phyloP scores from a whole-genome alignment of 2,113 vertebrate species.

The Dasyornis broadbenti region DNA sequence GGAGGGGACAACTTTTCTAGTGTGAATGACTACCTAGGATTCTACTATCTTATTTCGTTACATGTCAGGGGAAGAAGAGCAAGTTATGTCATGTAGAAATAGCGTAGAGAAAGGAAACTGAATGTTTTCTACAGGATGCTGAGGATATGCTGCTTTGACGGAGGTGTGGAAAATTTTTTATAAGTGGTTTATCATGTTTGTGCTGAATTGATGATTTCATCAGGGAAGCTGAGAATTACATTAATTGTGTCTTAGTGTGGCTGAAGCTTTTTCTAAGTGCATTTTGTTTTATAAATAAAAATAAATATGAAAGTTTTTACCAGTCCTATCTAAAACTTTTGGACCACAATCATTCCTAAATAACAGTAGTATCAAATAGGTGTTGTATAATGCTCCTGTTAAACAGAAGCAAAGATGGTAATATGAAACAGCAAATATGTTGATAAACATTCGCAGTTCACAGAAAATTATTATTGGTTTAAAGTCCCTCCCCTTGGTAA shows the following conservation, averaged over 20 bases:
- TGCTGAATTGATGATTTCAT: not conserved
- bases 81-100: not conserved
- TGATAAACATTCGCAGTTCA: not conserved
- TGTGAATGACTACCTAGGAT: not conserved
- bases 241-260: not conserved
- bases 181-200: not conserved
- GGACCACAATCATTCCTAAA: not conserved
- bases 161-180: not conserved
- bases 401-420: not conserved
- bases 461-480: not conserved
- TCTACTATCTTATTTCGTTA: not conserved
- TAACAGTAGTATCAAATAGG: not conserved
- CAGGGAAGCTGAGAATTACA: not conserved
- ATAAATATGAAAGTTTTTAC: not conserved
- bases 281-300: not conserved
- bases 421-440: not conserved
- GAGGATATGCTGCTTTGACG: not conserved
- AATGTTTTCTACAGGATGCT: not conserved
- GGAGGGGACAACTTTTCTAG: not conserved
- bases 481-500: not conserved
- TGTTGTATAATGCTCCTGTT: not conserved
- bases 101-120: not conserved
- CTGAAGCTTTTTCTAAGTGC: not conserved
- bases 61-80: not conserved
- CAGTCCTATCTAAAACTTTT: not conserved